Percentiles rank a stretch among this genome's conserved stretches.
These are phyloP conservation scores for Scophthalmus maximus DNA, from an alignment of 2,113 vertebrate species.

Conservation along the genomic window DNA sequence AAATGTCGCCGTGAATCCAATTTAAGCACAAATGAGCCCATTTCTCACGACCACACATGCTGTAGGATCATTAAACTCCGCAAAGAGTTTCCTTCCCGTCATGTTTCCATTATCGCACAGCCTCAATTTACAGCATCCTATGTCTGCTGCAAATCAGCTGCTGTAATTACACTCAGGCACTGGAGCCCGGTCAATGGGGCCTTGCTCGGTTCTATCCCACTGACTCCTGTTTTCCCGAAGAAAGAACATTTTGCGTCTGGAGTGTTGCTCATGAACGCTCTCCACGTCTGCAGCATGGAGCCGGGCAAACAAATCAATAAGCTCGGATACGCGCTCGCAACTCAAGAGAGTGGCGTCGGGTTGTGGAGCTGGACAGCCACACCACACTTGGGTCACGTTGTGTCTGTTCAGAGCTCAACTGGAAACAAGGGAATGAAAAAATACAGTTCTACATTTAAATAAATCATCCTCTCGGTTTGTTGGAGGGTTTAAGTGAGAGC, in stretches of 20 bases:
- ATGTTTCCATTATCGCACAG: constrained; percentile 27
- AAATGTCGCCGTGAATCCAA: neutral
- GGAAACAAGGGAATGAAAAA: constrained; percentile 2
- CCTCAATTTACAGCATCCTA: constrained; percentile 11
- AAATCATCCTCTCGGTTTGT: neutral
- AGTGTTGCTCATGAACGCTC: constrained; percentile 30
- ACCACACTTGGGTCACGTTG: constrained; percentile 10
- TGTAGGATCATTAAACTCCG: constrained; percentile 17
- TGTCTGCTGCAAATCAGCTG: constrained; percentile 39
- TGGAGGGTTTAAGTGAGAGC: too few species aligned
- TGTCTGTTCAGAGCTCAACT: constrained; percentile 1
- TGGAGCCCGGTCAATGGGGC: constrained; percentile 38
- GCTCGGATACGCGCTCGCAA: constrained; percentile 30
- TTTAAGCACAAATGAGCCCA: neutral
- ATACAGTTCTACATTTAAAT: constrained; percentile 6
- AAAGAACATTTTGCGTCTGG: constrained; percentile 17
- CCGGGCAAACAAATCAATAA: constrained; percentile 62
- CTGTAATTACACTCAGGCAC: constrained; percentile 44
- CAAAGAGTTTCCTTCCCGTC: neutral
- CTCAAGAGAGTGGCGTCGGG: constrained; percentile 24
- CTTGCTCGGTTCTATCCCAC: constrained; percentile 7
- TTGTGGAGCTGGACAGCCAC: constrained; percentile 5
- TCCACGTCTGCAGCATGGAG: constrained; percentile 28
- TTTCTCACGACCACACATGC: neutral
- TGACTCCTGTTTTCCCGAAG: constrained; percentile 17